Conservation (phyloP, 2,797 vertebrate species). For the Glyptemys insculpta region DNA sequence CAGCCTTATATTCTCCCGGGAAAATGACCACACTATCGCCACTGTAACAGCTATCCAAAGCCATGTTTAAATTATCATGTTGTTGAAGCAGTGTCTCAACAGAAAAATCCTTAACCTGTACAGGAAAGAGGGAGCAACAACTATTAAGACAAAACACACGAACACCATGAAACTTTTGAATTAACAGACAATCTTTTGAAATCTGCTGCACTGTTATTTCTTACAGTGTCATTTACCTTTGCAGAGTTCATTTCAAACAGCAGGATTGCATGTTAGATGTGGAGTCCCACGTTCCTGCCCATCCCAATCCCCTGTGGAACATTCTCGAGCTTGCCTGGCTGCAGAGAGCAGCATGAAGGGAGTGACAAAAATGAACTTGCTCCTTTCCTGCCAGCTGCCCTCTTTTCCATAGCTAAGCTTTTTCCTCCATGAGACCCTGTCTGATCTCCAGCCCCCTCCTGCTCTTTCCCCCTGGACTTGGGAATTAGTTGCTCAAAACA, state of each 20-base stretch:
- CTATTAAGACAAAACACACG: neutral
- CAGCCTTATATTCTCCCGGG: constrained; percentile 76
- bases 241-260: neutral
- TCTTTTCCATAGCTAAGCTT: neutral
- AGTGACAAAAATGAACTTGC: neutral
- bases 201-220: neutral
- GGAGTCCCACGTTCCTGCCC: neutral
- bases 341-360: neutral
- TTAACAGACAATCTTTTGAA: neutral
- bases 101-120: constrained; percentile 69
- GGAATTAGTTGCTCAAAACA: neutral
- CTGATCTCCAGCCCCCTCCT: neutral
- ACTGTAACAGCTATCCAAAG: constrained; percentile 72
- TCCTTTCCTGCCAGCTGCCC: neutral
- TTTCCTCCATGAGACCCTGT: neutral
- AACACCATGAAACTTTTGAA: neutral
- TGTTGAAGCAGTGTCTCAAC: constrained; percentile 69
- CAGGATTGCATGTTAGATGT: neutral
- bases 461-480: neutral
- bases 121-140: neutral
- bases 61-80: constrained; percentile 63
- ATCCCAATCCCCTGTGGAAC: neutral
- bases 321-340: neutral
- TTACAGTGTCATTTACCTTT: neutral
- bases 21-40: constrained; percentile 71